phyloP scores from a whole-genome alignment of 2,113 vertebrate species.

The Tragelaphus buxtoni region DNA sequence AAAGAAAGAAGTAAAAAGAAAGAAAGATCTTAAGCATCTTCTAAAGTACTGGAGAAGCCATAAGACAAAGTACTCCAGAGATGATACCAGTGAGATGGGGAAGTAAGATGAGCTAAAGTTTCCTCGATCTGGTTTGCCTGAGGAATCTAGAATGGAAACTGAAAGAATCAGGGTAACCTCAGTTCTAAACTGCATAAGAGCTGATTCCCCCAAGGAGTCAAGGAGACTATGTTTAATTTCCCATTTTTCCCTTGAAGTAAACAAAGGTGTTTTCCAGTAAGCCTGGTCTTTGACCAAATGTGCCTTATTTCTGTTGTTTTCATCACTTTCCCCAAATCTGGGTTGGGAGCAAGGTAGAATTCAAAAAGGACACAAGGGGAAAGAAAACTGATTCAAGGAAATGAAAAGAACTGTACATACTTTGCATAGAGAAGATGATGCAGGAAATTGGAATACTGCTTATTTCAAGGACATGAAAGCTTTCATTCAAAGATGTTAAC shows the following conservation, averaged over 20 bases:
- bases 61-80: neutral
- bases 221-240: neutral
- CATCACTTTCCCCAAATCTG: neutral
- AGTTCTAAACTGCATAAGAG: neutral
- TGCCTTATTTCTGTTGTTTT: neutral
- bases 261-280: neutral
- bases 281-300: neutral
- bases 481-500: slow-evolving; percentile 9
- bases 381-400: neutral
- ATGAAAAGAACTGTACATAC: neutral
- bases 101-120: neutral
- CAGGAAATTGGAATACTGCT: neutral
- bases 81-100: neutral
- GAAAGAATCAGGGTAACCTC: neutral
- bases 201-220: neutral
- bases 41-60: neutral
- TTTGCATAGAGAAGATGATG: neutral
- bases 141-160: neutral
- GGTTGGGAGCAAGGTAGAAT: neutral
- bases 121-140: neutral
- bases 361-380: neutral
- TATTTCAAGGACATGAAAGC: slow-evolving; percentile 51
- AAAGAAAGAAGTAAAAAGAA: neutral
- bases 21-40: neutral
- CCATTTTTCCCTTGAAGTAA: neutral